Conservation (phyloP, 2,113 vertebrate genomes). For the Mastomys natalensis region DNA sequence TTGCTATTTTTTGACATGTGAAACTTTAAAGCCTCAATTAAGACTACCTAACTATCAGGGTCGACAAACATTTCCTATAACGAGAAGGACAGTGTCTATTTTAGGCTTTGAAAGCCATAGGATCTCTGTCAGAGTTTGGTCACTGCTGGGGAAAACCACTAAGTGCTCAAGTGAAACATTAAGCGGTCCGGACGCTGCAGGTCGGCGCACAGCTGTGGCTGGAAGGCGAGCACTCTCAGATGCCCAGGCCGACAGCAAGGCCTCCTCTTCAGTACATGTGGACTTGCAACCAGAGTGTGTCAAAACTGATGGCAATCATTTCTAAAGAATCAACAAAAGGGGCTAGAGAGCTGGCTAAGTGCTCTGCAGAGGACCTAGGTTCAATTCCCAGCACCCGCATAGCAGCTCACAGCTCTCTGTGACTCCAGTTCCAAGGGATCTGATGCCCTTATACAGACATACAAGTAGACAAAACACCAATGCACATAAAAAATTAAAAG, state of each 20-base stretch:
- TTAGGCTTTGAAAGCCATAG: background rate
- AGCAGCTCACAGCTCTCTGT: no score
- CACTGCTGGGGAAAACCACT: background rate
- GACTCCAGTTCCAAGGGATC: no score
- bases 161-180: slow-evolving; percentile 1
- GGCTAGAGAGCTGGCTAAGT: no score
- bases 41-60: background rate
- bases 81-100: background rate
- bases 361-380: no score
- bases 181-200: background rate
- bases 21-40: background rate
- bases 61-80: background rate
- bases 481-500: no score
- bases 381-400: no score
- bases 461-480: no score
- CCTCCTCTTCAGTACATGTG: background rate
- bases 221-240: background rate
- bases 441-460: no score
- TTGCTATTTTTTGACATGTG: background rate
- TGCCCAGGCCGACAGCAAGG: background rate
- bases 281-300: background rate
- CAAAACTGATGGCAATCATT: background rate
- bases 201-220: background rate
- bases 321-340: slow-evolving; percentile 17
- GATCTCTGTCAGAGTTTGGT: background rate